phyloP scores from a whole-genome alignment of 2,797 vertebrate species.

The Rhabdophis nuchalis region DNA sequence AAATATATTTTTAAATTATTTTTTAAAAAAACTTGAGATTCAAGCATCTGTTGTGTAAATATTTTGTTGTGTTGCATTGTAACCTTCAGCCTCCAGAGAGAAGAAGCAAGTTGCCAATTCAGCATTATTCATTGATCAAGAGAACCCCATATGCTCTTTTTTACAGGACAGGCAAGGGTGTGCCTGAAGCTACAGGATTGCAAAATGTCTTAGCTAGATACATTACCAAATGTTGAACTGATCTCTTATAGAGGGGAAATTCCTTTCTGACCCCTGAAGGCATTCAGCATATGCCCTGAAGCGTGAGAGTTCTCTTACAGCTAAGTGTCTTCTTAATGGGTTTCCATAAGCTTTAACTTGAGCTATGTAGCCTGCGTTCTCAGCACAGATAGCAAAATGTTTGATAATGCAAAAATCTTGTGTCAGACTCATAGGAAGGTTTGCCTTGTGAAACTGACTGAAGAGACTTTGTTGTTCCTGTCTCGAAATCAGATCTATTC shows the following conservation, averaged over 20 bases:
- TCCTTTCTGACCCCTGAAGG: conserved; percentile 61
- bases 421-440: background rate
- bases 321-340: conserved; percentile 65
- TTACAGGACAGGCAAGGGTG: conserved; percentile 21
- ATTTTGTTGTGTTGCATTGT: fast-evolving
- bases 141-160: conserved; percentile 28
- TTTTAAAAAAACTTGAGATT: background rate
- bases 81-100: fast-evolving
- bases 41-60: background rate
- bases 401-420: background rate
- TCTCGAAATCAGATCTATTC: conserved; percentile 16
- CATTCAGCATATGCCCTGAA: conserved; percentile 68
- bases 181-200: conserved; percentile 59
- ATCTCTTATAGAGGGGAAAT: conserved; percentile 3
- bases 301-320: conserved; percentile 56
- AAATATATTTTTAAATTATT: background rate
- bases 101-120: background rate
- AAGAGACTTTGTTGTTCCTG: conserved; percentile 10
- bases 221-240: conserved; percentile 50
- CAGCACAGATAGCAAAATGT: conserved; percentile 19
- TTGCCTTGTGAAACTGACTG: conserved; percentile 6
- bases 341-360: conserved; percentile 68
- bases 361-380: conserved; percentile 54
- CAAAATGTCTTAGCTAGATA: conserved; percentile 55
- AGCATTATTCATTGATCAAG: conserved; percentile 11